phyloP scores from a whole-genome alignment of 2,797 vertebrate genomes.

The Pantherophis vulpinus region DNA sequence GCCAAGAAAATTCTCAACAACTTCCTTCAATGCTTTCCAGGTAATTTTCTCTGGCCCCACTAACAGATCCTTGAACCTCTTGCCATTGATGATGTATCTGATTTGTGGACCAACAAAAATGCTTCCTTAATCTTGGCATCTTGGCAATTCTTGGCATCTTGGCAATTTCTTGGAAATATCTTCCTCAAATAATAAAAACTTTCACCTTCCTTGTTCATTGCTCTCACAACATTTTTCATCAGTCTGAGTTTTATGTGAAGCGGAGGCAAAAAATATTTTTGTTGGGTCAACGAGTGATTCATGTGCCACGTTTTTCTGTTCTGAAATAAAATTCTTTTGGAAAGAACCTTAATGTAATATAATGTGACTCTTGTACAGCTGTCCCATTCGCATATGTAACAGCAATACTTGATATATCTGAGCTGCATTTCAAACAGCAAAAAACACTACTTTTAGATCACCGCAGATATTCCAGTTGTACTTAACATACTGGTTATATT shows the following conservation, averaged over 20 bases:
- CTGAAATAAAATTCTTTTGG: background rate
- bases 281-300: background rate
- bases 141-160: background rate
- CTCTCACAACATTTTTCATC: background rate
- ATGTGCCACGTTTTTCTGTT: background rate
- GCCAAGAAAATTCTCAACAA: too few species aligned
- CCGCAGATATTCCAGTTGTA: background rate
- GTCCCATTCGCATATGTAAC: background rate
- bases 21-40: too few species aligned
- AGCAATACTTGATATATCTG: background rate
- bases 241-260: background rate
- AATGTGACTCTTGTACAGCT: background rate
- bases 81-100: background rate
- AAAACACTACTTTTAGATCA: background rate
- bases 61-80: too few species aligned
- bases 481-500: background rate
- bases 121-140: background rate
- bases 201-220: background rate
- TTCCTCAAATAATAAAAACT: background rate
- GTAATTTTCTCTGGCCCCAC: too few species aligned
- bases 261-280: background rate
- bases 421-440: background rate
- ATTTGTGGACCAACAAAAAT: background rate
- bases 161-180: background rate
- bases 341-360: background rate